Evolutionary conservation across 2,888 invertebrate genomes (phyloP), one percentile per base, ranked within the genome.

Genomic region (Blomia tropicalis): DNA sequence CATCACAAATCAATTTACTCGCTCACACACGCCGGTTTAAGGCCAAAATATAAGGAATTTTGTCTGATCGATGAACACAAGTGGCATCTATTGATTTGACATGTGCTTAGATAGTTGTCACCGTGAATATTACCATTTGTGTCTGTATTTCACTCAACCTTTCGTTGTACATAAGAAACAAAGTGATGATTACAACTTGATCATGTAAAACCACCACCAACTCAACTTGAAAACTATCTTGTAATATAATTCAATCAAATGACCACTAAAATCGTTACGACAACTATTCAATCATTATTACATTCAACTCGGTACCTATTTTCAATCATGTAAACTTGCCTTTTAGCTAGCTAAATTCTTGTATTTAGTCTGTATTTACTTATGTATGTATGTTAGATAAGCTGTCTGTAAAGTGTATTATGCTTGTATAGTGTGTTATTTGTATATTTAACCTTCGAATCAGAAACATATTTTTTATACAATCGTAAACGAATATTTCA

Each of bases 341-440:
- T 47, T n/a, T 14, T 47, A n/a, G 47, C 23, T 11, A 47, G 5
- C 47, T 19, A 47, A 7, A 11, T 47, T 47, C 11, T 19, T 19
- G 23, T 47, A 19, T n/a, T 47, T 19, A 47, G 47, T 47, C 11
- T 47, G 47, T 47, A 47, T 47, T 47, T 47, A 47, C 23, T 11
- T n/a, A 47, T 47, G 47, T 47, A 47, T 47, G 47, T 47, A 47
- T 47, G 47, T 47, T 36, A 36, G 36, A 36, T 36, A 36, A 36
- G 51, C 41, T 41, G 41, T n/a, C 41, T 47, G 51, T 47, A 47
- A 25, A 47, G 51, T 47, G 51, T 47, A 47, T 47, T 22, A 25
- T 47, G 23, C n/a, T 19, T 47, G 51, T 47, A 47, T 47, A 47
- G 36, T 36, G 36, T 36, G 7, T 36, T 36, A 11, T 36, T 17